phyloP scores from a whole-genome alignment of 2,797 vertebrate genomes.

The Dendrocincla fuliginosa region DNA sequence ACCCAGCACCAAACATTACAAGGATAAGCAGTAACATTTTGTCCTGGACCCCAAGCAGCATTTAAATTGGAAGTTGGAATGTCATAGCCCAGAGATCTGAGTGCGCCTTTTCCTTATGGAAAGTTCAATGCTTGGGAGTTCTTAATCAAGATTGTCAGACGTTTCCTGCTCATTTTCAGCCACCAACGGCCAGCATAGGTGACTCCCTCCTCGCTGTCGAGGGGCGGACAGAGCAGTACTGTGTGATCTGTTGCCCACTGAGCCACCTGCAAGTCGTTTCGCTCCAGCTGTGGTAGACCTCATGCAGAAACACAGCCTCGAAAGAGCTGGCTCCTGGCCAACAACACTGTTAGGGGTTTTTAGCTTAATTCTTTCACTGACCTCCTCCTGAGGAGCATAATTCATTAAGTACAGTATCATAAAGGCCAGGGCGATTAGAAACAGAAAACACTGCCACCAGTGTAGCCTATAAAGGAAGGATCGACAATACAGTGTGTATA shows the following conservation, averaged over 20 bases:
- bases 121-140: slow-evolving; percentile 71
- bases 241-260: slow-evolving; percentile 74
- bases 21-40: background rate
- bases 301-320: slow-evolving; percentile 71
- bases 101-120: slow-evolving; percentile 60
- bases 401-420: slow-evolving; percentile 72
- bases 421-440: slow-evolving; percentile 63
- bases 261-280: slow-evolving; percentile 78
- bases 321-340: slow-evolving; percentile 66
- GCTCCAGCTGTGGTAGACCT: slow-evolving; percentile 75
- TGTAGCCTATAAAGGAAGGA: slow-evolving; percentile 28
- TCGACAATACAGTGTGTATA: background rate
- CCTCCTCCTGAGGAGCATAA: slow-evolving; percentile 71
- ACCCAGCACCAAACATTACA: background rate
- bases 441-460: slow-evolving; percentile 61
- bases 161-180: slow-evolving; percentile 75
- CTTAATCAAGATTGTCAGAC: slow-evolving; percentile 74
- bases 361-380: slow-evolving; percentile 72
- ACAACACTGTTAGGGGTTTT: slow-evolving; percentile 66
- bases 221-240: slow-evolving; percentile 64
- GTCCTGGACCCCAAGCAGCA: slow-evolving; percentile 13
- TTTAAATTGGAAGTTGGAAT: slow-evolving; percentile 47
- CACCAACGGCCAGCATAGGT: slow-evolving; percentile 69
- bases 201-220: slow-evolving; percentile 69
- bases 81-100: slow-evolving; percentile 40